A percentile compares a stretch with the other conserved stretches of the same genome.
Conservation (phyloP, 2,113 vertebrate species). For the Burhinus bistriatus region DNA sequence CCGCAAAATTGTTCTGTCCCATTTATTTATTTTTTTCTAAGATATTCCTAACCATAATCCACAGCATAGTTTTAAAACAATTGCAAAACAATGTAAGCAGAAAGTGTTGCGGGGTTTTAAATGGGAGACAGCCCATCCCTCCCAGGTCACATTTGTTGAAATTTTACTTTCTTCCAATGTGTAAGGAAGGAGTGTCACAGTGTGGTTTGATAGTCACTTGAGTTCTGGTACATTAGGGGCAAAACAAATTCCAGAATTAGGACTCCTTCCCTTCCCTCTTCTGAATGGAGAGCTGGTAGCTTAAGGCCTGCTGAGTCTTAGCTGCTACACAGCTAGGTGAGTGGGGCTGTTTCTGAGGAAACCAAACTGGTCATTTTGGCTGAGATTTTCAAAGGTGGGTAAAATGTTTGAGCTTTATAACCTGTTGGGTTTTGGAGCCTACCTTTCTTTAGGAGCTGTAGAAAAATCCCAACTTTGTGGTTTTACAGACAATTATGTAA, state of each 20-base stretch:
- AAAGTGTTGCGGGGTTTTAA: background rate
- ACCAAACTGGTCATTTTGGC: background rate
- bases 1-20: background rate
- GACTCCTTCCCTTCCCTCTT: background rate
- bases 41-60: background rate
- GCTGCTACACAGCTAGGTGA: background rate
- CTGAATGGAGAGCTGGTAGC: background rate
- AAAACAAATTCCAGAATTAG: background rate
- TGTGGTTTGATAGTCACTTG: background rate
- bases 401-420: background rate
- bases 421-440: background rate
- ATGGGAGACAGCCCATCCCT: background rate
- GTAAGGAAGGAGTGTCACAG: background rate
- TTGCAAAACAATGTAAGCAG: background rate
- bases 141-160: background rate
- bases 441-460: background rate
- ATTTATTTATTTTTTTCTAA: background rate
- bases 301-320: background rate
- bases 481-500: background rate
- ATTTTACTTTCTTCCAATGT: background rate
- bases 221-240: background rate
- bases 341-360: background rate
- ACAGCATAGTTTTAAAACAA: background rate
- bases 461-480: background rate
- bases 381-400: background rate